Conservation (phyloP, 2,113 vertebrate genomes). For the Balaenoptera acutorostrata region DNA sequence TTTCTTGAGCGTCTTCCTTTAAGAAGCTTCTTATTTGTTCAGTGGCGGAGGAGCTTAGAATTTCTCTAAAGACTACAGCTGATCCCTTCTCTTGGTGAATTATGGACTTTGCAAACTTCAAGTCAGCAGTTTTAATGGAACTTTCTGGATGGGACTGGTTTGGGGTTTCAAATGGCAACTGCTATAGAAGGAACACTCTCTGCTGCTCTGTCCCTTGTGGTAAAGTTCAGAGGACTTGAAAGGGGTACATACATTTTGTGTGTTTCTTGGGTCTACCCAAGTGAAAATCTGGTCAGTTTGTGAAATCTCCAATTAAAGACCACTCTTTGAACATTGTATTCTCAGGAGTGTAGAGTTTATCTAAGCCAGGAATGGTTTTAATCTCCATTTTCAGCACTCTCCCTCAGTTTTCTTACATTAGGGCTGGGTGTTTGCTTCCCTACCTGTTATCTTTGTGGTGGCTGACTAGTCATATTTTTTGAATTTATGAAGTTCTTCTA, state of each 20-base stretch:
- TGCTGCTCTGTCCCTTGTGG: background rate
- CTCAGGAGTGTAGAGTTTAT: background rate
- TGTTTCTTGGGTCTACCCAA: background rate
- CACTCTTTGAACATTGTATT: background rate
- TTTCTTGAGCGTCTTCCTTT: conserved; percentile 35
- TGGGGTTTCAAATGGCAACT: conserved; percentile 41
- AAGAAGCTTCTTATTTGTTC: conserved; percentile 50
- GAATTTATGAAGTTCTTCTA: background rate
- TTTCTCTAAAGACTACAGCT: background rate
- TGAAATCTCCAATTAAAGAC: background rate
- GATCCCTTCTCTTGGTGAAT: background rate
- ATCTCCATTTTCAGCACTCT: background rate
- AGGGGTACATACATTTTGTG: background rate
- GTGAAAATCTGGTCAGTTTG: background rate
- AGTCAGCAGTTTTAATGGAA: conserved; percentile 15
- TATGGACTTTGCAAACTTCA: background rate
- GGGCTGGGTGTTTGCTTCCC: background rate
- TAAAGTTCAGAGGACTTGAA: background rate
- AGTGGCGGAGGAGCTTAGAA: background rate
- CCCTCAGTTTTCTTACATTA: background rate
- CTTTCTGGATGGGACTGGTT: background rate
- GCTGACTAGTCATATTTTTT: background rate
- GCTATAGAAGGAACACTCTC: conserved; percentile 5
- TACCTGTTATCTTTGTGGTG: background rate
- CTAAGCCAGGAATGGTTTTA: background rate